Percentiles rank a stretch among this genome's conserved stretches.
These are phyloP conservation scores for Apamea monoglypha DNA, from an alignment of 2,888 invertebrate species.

Conservation along the genomic window DNA sequence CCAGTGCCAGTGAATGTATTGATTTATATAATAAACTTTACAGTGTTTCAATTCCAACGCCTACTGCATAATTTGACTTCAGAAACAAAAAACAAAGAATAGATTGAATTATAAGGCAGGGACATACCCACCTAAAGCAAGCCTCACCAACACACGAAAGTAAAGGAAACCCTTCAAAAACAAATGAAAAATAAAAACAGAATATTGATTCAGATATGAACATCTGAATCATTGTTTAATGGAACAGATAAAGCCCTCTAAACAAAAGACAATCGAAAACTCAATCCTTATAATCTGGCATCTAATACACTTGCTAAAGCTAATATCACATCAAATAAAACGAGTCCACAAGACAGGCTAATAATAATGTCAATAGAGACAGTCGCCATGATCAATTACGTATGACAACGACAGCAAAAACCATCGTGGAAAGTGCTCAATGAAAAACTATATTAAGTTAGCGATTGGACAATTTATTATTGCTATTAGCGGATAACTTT, in stretches of 20 bases:
- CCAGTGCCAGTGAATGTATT: neutral
- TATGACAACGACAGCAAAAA: slow-evolving; percentile 64
- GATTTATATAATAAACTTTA: neutral
- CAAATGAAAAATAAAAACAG: neutral
- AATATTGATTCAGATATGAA: neutral
- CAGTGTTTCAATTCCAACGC: neutral
- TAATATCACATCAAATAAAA: slow-evolving; percentile 37
- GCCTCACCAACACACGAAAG: neutral
- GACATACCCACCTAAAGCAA: neutral
- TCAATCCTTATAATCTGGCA: slow-evolving; percentile 20
- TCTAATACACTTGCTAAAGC: slow-evolving; percentile 37
- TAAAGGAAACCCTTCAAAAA: neutral
- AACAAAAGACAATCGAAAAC: neutral
- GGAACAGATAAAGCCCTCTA: neutral
- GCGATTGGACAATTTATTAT: slow-evolving; percentile 63
- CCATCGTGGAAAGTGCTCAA: slow-evolving; percentile 52
- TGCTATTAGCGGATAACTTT: slow-evolving; percentile 59
- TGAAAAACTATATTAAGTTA: slow-evolving; percentile 66
- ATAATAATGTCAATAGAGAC: slow-evolving; percentile 38
- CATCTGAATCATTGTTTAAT: neutral
- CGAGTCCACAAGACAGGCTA: slow-evolving; percentile 40
- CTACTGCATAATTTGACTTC: neutral
- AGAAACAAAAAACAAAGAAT: no score
- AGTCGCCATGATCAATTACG: slow-evolving; percentile 63
- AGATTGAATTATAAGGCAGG: no score